Evolutionary conservation across 1,140 invertebrate species (phyloP).

Genomic region (Macrobrachium rosenbergii): DNA sequence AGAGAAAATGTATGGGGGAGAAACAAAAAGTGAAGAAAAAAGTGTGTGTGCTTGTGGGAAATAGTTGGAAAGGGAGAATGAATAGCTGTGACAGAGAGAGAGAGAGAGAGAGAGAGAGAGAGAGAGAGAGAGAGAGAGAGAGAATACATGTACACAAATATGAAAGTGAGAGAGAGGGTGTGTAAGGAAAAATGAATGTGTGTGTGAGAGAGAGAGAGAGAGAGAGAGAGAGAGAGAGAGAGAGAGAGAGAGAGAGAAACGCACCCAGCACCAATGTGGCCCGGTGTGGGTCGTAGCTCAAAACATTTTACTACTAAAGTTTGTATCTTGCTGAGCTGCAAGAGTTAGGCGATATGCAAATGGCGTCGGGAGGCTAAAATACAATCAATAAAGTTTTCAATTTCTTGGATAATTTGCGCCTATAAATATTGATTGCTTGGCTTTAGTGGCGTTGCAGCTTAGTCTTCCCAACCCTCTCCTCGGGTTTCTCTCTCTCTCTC

Average conservation of each 20-base stretch:
- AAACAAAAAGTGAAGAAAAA: too few relatives aligned
- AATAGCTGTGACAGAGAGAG: background rate
- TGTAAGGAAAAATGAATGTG: background rate
- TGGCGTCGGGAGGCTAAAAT: too few relatives aligned
- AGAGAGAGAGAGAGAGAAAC: too few relatives aligned
- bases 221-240: background rate
- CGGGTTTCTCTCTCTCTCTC: conserved; percentile 4
- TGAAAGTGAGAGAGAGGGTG: background rate
- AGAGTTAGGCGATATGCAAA: too few relatives aligned
- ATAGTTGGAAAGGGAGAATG: background rate
- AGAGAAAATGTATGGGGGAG: too few relatives aligned
- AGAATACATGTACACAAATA: background rate
- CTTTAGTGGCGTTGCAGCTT: background rate
- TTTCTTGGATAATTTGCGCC: too few relatives aligned
- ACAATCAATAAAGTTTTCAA: too few relatives aligned
- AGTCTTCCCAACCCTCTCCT: background rate
- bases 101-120: background rate
- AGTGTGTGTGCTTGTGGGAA: too few relatives aligned
- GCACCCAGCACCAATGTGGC: too few relatives aligned
- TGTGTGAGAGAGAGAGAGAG: background rate
- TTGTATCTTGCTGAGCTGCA: too few relatives aligned
- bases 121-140: background rate
- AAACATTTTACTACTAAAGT: too few relatives aligned
- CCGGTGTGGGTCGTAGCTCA: background rate
- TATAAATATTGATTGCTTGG: background rate